Conservation (phyloP, 2,113 vertebrate genomes). For the Trochalopteron elliotii region DNA sequence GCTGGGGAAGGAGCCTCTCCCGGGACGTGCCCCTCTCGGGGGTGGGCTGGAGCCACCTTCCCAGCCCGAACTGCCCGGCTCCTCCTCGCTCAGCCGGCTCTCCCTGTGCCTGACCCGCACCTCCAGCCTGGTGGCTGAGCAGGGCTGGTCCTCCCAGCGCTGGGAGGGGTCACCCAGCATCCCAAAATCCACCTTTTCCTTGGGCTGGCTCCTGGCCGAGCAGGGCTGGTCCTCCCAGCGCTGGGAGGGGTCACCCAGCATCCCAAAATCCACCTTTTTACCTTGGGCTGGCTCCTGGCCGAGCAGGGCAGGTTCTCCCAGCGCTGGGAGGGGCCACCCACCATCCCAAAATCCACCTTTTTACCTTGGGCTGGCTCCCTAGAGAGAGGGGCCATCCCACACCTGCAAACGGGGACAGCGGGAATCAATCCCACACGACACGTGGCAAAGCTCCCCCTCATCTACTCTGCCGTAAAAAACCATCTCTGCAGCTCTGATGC, state of each 20-base stretch:
- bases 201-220: neutral
- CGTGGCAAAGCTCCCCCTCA: fast-evolving
- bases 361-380: neutral
- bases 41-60: fast-evolving
- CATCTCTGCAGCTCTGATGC: neutral
- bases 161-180: neutral
- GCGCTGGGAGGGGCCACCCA: fast-evolving
- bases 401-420: neutral
- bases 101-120: neutral
- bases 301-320: neutral
- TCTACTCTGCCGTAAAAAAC: neutral
- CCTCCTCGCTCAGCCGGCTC: neutral
- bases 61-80: neutral
- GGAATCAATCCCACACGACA: neutral
- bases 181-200: neutral
- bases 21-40: no score
- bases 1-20: neutral
- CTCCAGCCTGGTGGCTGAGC: neutral
- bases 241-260: neutral
- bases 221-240: fast-evolving
- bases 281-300: neutral
- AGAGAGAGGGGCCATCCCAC: neutral
- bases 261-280: neutral
- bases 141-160: fast-evolving
- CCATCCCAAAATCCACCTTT: neutral